Conservation (phyloP, 1,140 invertebrate species). For the Augochlora pura region DNA sequence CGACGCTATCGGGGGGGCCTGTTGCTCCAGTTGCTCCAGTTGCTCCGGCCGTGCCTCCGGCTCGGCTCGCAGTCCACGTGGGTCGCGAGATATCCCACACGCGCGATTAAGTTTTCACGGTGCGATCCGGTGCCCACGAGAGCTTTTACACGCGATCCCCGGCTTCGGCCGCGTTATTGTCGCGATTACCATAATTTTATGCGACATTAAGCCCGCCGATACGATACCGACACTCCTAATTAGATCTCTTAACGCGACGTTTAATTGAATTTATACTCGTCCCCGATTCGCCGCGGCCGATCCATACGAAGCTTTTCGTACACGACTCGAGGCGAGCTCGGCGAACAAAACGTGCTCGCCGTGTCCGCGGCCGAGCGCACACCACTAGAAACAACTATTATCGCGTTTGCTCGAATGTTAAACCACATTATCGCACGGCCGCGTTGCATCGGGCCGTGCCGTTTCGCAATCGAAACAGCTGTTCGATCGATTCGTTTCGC, state of each 20-base stretch:
- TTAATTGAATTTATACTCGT: neutral
- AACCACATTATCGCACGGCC: no score
- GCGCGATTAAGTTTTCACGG: slow-evolving; percentile 7
- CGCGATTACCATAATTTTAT: neutral
- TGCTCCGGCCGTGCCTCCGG: no score
- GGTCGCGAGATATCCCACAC: slow-evolving; percentile 9
- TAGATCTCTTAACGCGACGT: neutral
- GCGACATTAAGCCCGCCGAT: neutral
- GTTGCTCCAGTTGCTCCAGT: neutral
- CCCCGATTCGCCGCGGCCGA: neutral
- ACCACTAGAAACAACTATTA: neutral
- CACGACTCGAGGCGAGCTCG: no score
- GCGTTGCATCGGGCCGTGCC: no score
- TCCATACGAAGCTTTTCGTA: no score
- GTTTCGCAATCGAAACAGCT: no score
- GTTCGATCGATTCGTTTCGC: no score
- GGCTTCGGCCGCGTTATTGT: neutral
- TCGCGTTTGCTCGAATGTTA: neutral
- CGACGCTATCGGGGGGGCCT: neutral
- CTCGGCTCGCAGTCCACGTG: neutral
- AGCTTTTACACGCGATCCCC: neutral
- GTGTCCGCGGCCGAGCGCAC: no score
- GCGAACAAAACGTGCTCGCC: no score
- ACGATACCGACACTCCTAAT: slow-evolving; percentile 1
- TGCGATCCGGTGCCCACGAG: neutral